Evolutionary conservation across 2,113 vertebrate genomes (phyloP).

Genomic region (Ameiurus melas): DNA sequence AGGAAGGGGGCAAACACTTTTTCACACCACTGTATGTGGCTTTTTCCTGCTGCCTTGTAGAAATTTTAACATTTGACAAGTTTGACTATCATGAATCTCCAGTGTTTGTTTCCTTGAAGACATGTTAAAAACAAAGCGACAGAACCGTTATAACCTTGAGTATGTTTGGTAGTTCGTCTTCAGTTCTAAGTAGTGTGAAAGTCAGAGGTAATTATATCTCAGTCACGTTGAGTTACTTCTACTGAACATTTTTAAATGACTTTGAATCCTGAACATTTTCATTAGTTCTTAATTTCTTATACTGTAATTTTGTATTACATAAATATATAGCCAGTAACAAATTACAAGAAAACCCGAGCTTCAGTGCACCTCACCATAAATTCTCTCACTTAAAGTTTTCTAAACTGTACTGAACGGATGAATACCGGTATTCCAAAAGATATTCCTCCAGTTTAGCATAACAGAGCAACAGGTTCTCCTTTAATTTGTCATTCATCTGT

Average conservation of each 20-base stretch:
- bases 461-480: neutral
- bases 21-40: too few species aligned
- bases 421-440: neutral
- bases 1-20: too few species aligned
- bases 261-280: too few species aligned
- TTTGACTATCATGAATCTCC: neutral
- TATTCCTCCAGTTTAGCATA: neutral
- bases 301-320: neutral
- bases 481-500: neutral
- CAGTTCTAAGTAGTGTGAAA: neutral
- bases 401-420: too few species aligned
- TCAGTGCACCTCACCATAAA: too few species aligned
- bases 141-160: neutral
- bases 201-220: neutral
- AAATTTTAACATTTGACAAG: neutral
- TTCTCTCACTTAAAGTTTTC: too few species aligned
- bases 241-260: neutral
- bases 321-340: neutral
- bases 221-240: neutral
- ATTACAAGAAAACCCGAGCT: neutral
- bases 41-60: neutral
- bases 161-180: neutral
- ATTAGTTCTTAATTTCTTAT: neutral
- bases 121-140: neutral
- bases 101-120: neutral